These are phyloP conservation scores for Acronicta aceris DNA, from an alignment of 2,888 invertebrate genomes.

Conservation along the genomic window DNA sequence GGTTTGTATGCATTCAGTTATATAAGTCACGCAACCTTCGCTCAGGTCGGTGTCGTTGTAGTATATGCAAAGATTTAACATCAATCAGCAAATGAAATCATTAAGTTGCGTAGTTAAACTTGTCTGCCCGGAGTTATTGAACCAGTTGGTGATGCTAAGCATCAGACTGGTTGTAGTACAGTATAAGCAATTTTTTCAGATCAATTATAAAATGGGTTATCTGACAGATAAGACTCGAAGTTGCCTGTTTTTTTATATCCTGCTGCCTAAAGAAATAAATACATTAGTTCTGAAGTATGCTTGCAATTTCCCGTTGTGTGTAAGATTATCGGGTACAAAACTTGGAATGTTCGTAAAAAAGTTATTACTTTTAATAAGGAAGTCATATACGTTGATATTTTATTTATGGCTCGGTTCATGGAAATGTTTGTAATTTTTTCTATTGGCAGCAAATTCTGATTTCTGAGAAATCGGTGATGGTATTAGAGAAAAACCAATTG, in stretches of 20 bases:
- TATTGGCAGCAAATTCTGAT: slow-evolving; percentile 1
- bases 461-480: neutral
- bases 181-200: slow-evolving; percentile 12
- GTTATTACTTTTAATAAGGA: slow-evolving; percentile 26
- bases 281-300: neutral
- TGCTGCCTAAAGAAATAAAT: too few relatives aligned
- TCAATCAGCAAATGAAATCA: slow-evolving; percentile 38
- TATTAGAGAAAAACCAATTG: slow-evolving; percentile 1
- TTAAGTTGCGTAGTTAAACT: slow-evolving; percentile 4
- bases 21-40: slow-evolving; percentile 71
- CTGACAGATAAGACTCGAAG: too few relatives aligned
- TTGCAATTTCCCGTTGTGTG: neutral
- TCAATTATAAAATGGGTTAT: neutral
- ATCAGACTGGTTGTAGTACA: slow-evolving; percentile 18
- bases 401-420: slow-evolving; percentile 5
- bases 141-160: slow-evolving; percentile 7
- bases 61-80: slow-evolving; percentile 67
- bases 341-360: slow-evolving; percentile 15
- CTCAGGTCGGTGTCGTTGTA: slow-evolving; percentile 72
- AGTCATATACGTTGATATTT: slow-evolving; percentile 14
- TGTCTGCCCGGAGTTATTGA: slow-evolving; percentile 13
- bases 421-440: slow-evolving; percentile 1
- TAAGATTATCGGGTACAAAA: neutral
- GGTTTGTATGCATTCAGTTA: neutral
- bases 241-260: too few relatives aligned